Conservation (phyloP, 2,888 invertebrate species). For the Erebia palarica region DNA sequence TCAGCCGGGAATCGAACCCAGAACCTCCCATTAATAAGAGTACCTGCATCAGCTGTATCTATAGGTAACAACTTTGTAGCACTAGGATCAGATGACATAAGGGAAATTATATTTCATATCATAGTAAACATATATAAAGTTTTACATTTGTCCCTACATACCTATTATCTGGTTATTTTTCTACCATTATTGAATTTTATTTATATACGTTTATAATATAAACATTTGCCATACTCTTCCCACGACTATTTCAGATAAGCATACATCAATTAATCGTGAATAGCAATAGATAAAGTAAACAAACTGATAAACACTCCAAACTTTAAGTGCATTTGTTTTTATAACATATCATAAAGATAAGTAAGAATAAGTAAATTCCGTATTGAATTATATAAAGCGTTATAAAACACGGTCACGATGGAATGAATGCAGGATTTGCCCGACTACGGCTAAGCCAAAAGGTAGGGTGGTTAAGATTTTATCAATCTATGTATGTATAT, state of each 20-base stretch:
- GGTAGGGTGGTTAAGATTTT: too few species aligned
- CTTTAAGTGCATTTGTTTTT: conserved; percentile 29
- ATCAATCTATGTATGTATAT: too few species aligned
- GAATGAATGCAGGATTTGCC: not conserved
- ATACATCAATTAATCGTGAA: conserved; percentile 19
- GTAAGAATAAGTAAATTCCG: conserved; percentile 17
- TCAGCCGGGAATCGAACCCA: too few species aligned
- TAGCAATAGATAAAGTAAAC: conserved; percentile 16
- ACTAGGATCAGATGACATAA: too few species aligned
- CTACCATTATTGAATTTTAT: not conserved
- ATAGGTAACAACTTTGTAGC: too few species aligned
- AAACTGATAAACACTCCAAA: conserved; percentile 15
- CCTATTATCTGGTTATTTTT: too few species aligned
- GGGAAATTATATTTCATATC: too few species aligned
- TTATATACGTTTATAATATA: not conserved
- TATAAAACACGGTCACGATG: conserved; percentile 22
- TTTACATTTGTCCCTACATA: too few species aligned
- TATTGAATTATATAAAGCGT: conserved; percentile 25
- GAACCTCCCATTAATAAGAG: too few species aligned
- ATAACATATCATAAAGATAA: conserved; percentile 28
- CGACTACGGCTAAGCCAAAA: too few species aligned
- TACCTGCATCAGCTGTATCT: too few species aligned
- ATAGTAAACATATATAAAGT: too few species aligned
- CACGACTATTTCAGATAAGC: conserved; percentile 15
- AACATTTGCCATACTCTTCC: conserved; percentile 9